A percentile compares a stretch with the other conserved stretches of the same genome.
Conservation (phyloP, 1,140 invertebrate genomes). For the Theocolax elegans region DNA sequence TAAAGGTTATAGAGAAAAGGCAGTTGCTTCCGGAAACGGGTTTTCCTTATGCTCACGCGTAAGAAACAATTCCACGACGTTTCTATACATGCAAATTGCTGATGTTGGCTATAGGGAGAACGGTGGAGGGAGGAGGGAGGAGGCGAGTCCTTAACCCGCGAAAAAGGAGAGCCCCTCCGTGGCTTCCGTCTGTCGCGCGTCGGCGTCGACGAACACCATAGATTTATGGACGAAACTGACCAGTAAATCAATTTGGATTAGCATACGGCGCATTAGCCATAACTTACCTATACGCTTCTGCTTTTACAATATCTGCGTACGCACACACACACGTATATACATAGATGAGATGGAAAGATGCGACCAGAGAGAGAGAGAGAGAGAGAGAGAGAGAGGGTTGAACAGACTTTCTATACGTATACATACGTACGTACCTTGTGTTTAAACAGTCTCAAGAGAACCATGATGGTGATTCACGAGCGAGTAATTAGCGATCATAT, state of each 20-base stretch:
- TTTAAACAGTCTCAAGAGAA: background rate
- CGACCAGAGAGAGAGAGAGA: constrained; percentile 1
- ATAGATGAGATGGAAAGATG: constrained; percentile 2
- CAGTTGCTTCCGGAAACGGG: background rate
- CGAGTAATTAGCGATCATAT: constrained; percentile 25
- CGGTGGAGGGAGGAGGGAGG: background rate
- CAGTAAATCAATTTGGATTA: constrained; percentile 64
- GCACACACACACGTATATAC: background rate
- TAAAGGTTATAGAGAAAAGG: too few relatives aligned
- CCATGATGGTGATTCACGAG: constrained; percentile 25
- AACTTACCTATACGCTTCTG: constrained; percentile 50
- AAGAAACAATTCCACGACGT: background rate
- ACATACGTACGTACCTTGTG: too few relatives aligned
- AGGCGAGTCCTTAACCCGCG: background rate
- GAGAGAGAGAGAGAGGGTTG: background rate
- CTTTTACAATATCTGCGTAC: too few relatives aligned
- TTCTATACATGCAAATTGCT: background rate
- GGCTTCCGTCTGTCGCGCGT: constrained; percentile 28
- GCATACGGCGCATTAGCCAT: constrained; percentile 60
- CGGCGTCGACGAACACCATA: background rate
- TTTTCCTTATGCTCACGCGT: background rate
- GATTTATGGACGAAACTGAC: constrained; percentile 55
- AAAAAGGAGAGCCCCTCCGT: background rate
- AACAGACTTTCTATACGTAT: background rate
- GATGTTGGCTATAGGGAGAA: background rate